A percentile compares a stretch with the other conserved stretches of the same genome.
These are phyloP conservation scores for Erebia palarica DNA, from an alignment of 2,888 invertebrate species.

Conservation along the genomic window DNA sequence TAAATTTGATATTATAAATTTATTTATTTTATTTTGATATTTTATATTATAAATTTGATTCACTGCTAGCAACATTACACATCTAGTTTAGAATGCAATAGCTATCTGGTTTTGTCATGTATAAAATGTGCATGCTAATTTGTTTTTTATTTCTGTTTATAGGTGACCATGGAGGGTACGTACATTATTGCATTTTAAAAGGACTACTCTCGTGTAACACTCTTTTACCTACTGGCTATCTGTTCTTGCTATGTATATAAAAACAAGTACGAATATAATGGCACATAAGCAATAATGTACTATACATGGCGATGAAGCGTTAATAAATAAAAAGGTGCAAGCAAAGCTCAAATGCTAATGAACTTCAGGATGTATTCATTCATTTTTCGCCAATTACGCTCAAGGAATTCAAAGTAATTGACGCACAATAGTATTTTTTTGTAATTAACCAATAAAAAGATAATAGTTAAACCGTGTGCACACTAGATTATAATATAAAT, in stretches of 20 bases:
- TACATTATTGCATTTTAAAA: not conserved
- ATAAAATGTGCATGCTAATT: not conserved
- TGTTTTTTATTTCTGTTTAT: not conserved
- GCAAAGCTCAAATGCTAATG: conserved; percentile 11
- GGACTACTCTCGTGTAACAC: conserved; percentile 3
- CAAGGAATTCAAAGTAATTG: not conserved
- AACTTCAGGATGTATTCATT: conserved; percentile 5
- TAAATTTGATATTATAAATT: too few relatives aligned
- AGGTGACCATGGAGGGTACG: not conserved
- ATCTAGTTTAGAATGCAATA: too few relatives aligned
- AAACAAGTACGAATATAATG: conserved; percentile 8
- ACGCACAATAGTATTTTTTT: not conserved
- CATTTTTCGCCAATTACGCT: conserved; percentile 15
- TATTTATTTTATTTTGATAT: too few relatives aligned
- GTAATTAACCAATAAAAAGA: not conserved
- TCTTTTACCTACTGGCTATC: conserved; percentile 11
- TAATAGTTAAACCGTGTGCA: too few relatives aligned
- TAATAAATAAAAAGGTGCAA: conserved; percentile 14
- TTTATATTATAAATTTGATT: too few relatives aligned
- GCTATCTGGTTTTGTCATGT: conserved; percentile 17
- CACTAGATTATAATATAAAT: too few relatives aligned
- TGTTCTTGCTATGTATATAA: conserved; percentile 7
- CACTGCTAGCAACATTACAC: conserved; percentile 16
- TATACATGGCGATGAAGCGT: not conserved
- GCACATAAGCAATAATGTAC: conserved; percentile 21